Conservation (phyloP, 2,888 invertebrate genomes). For the Sipunculus nudus region DNA sequence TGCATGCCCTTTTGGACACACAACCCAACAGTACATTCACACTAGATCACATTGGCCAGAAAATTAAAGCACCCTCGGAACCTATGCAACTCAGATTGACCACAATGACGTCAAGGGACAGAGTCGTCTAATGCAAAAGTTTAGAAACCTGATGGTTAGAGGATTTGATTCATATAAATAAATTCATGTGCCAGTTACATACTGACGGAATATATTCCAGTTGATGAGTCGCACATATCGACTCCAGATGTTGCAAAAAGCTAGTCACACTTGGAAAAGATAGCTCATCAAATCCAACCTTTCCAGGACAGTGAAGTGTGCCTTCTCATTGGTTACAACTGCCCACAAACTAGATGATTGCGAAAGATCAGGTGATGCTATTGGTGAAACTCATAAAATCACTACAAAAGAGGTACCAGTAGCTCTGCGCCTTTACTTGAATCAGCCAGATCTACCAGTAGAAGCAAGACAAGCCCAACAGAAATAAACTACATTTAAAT, state of each 20-base stretch:
- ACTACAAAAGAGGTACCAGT: too few relatives aligned
- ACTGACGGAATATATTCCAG: conserved; percentile 34
- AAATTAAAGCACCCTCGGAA: conserved; percentile 15
- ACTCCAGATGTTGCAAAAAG: conserved; percentile 27
- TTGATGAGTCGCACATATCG: conserved; percentile 37
- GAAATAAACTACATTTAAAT: too few relatives aligned
- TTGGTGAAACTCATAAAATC: too few relatives aligned
- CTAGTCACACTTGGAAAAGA: conserved; percentile 33
- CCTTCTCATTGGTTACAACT: conserved; percentile 40
- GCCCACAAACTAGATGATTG: conserved; percentile 37
- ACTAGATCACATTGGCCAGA: conserved; percentile 18
- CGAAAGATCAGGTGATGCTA: too few relatives aligned
- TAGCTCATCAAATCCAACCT: conserved; percentile 25
- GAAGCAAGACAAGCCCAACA: too few relatives aligned
- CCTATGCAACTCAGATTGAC: conserved; percentile 26
- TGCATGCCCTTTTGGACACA: conserved; percentile 41
- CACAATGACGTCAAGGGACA: conserved; percentile 26
- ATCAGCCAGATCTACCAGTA: too few relatives aligned
- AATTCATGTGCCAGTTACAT: conserved; percentile 34
- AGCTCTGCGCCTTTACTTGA: too few relatives aligned
- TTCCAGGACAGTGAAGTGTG: conserved; percentile 31
- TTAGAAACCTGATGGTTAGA: conserved; percentile 25
- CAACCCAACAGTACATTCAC: conserved; percentile 39
- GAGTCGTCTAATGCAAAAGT: conserved; percentile 3
- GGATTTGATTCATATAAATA: conserved; percentile 12